Evolutionary conservation across 2,113 vertebrate genomes (phyloP).

Genomic region (Halcyon malimbica): DNA sequence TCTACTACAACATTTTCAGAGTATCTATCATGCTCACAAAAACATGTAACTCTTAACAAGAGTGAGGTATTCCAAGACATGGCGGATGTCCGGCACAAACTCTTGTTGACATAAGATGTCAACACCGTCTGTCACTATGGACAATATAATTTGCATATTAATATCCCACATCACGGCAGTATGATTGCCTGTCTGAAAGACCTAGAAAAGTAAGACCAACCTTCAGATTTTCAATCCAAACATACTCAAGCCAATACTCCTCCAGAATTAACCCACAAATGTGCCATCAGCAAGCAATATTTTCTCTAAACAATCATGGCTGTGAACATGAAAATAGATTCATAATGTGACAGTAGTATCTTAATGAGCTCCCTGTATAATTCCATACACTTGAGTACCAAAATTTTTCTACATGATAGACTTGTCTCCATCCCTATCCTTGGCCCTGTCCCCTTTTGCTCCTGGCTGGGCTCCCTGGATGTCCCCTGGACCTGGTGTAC

Average conservation of each 20-base stretch:
- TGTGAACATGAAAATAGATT: background rate
- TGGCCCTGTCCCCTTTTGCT: rapidly evolving
- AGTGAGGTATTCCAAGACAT: background rate
- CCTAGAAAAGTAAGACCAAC: background rate
- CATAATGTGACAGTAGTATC: background rate
- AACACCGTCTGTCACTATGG: background rate
- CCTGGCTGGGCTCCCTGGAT: background rate
- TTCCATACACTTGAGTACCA: background rate
- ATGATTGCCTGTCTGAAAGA: background rate
- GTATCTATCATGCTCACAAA: background rate
- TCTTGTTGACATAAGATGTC: background rate
- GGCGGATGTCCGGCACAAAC: background rate
- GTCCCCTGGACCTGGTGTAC: background rate
- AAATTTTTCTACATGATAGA: background rate
- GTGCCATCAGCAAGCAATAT: background rate
- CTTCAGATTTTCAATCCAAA: background rate
- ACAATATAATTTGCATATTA: background rate
- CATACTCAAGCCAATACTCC: background rate
- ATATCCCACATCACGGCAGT: background rate
- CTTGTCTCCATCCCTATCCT: background rate
- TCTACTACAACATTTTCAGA: background rate
- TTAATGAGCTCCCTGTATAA: background rate
- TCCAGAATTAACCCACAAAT: background rate
- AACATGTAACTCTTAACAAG: background rate
- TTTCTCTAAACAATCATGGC: background rate